Evolutionary conservation across 2,888 invertebrate species (phyloP).

Genomic region (Biston stratarius): DNA sequence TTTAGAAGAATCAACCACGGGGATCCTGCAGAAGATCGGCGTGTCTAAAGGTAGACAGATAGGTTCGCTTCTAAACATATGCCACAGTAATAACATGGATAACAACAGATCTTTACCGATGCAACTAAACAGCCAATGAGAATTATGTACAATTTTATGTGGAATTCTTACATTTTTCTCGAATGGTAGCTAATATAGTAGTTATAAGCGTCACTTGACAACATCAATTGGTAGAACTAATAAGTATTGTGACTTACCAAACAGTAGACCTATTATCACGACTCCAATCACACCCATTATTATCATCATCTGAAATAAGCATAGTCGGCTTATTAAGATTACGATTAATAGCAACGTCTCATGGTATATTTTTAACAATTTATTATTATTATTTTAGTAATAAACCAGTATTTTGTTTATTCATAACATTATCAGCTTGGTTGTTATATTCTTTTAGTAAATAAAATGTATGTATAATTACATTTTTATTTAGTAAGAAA

Average conservation of each 20-base stretch:
- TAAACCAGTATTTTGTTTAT: too few relatives aligned
- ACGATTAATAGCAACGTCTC: not conserved
- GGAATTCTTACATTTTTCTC: not conserved
- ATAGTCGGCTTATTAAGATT: not conserved
- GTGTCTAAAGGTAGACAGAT: conserved; percentile 35
- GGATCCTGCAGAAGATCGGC: conserved; percentile 51
- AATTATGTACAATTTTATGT: conserved; percentile 22
- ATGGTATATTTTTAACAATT: too few relatives aligned
- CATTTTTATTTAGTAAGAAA: too few relatives aligned
- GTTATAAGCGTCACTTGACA: conserved; percentile 49
- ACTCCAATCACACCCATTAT: conserved; percentile 95
- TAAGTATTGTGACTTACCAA: conserved; percentile 89
- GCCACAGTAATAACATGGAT: conserved; percentile 32
- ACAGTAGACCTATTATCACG: conserved; percentile 93
- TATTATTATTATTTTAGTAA: too few relatives aligned
- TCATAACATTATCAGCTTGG: too few relatives aligned
- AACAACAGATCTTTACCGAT: conserved; percentile 24
- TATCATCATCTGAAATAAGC: conserved; percentile 92
- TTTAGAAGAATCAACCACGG: conserved; percentile 47
- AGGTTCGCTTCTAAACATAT: conserved; percentile 34
- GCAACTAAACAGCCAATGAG: conserved; percentile 33
- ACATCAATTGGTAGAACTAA: conserved; percentile 52
- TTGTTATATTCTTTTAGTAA: too few relatives aligned
- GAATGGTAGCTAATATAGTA: conserved; percentile 15
- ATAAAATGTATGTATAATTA: too few relatives aligned